phyloP scores from a whole-genome alignment of 2,888 invertebrate species.

The Aromia moschata region DNA sequence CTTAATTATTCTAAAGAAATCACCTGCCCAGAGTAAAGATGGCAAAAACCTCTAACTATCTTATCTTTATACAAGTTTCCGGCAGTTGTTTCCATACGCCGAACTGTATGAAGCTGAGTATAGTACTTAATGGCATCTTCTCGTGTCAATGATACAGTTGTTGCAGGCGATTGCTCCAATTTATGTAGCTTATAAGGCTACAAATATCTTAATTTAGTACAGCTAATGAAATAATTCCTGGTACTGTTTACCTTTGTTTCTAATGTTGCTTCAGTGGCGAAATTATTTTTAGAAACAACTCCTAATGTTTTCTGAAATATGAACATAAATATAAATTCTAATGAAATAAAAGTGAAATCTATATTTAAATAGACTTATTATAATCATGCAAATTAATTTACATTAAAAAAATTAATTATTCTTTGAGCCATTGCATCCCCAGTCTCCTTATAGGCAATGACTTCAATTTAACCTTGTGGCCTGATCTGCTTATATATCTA shows the following conservation, averaged over 20 bases:
- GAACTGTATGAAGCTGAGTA: slow-evolving; percentile 81
- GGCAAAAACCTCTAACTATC: slow-evolving; percentile 95
- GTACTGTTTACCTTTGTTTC: slow-evolving; percentile 66
- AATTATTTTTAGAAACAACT: slow-evolving; percentile 58
- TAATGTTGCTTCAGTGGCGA: slow-evolving; percentile 70
- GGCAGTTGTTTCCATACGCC: slow-evolving; percentile 94
- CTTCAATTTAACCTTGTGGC: slow-evolving; percentile 53
- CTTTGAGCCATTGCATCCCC: slow-evolving; percentile 46
- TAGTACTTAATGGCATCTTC: slow-evolving; percentile 88
- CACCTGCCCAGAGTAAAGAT: slow-evolving; percentile 95
- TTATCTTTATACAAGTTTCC: slow-evolving; percentile 98
- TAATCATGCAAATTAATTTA: slow-evolving; percentile 32
- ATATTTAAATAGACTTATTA: too few relatives aligned
- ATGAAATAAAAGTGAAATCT: too few relatives aligned
- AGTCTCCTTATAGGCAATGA: slow-evolving; percentile 30
- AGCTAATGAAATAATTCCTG: not conserved
- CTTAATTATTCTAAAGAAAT: too few relatives aligned
- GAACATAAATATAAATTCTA: slow-evolving; percentile 26
- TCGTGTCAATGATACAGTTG: slow-evolving; percentile 74
- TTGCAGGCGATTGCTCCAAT: slow-evolving; percentile 85
- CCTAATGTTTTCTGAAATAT: slow-evolving; percentile 57
- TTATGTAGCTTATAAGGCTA: slow-evolving; percentile 92
- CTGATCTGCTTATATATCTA: slow-evolving; percentile 17
- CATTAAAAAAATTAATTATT: slow-evolving; percentile 45
- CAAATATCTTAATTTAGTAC: slow-evolving; percentile 26